Base-by-base conservation (phyloP, 2,888 invertebrate species). In the Melieria crassipennis region DNA sequence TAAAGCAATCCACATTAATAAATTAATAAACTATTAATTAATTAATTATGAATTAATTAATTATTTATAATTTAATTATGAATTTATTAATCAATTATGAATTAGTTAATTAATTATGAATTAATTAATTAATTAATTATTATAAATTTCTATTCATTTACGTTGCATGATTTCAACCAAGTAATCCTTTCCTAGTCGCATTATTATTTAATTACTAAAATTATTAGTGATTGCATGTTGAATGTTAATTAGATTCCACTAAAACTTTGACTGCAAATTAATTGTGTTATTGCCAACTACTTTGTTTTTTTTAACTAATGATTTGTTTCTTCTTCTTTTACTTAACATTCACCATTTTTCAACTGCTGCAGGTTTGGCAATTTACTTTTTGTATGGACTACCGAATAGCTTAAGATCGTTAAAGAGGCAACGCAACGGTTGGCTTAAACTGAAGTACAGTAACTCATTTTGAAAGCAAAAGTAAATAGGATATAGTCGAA, bases 351-450 rank as follows among this genome's bases (percentile, higher is more conserved):
- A 45, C 4, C 10, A 61, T n/a, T 10, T 56, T 13, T 47, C 4
- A 11, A 52, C 13, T 42, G 60, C 87, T 87, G 65, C 87, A 92
- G 93, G 93, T 79, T 88, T 92, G 75, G 85, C 89, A 73, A 89
- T 93, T 80, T 93, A 93, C 86, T 91, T 92, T 84, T 88, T 88
- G 80, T 93, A 93, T 82, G 92, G 93, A 78, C 89, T 93, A 77
- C 88, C 88, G 65, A 86, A 86, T 76, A 86, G 86, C 78, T 80
- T 84, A 74, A 82, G 79, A 64, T 82, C 86, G 72, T 77, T 85
- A 75, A 79, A 78, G 67, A 80, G 83, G 64, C 81, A 83, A 72
- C 79, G 82, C 45, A 75, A 73, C 69, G 86, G 86, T 73, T 86
- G 86, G 86, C 83, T 84, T 73, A 85, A 84, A 78, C 78, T 85